Percentiles rank a stretch among this genome's conserved stretches.
Evolutionary conservation across 2,888 invertebrate species (phyloP).

Genomic region (Tachina grossa): DNA sequence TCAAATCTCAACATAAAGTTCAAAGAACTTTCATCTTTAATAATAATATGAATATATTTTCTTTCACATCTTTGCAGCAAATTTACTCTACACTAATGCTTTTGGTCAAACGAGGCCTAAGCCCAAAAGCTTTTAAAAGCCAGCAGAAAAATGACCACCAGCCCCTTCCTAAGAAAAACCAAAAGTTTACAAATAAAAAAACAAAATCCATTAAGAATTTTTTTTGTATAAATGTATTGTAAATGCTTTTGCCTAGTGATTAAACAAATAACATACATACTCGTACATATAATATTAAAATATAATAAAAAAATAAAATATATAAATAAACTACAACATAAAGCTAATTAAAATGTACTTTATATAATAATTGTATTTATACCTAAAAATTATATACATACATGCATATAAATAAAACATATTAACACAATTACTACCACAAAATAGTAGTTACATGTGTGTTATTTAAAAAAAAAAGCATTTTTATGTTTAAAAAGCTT

Average conservation of each 20-base stretch:
- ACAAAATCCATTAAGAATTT: constrained; percentile 30
- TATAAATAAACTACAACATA: constrained; percentile 28
- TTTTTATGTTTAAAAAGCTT: constrained; percentile 48
- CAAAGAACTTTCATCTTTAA: not conserved
- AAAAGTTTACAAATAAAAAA: constrained; percentile 23
- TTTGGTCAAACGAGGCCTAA: constrained; percentile 28
- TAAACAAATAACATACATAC: constrained; percentile 4
- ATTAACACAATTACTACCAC: not conserved
- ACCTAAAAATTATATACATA: constrained; percentile 25
- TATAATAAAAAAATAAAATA: too few species aligned
- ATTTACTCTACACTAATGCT: constrained; percentile 61
- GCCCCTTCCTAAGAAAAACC: constrained; percentile 22
- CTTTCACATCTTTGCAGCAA: constrained; percentile 48
- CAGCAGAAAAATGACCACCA: constrained; percentile 26
- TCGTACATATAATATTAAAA: not conserved
- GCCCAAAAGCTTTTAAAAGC: constrained; percentile 31
- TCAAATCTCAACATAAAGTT: not conserved
- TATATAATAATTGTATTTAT: constrained; percentile 58
- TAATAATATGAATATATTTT: not conserved
- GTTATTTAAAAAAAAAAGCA: not conserved
- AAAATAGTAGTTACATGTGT: constrained; percentile 3
- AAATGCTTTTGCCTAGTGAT: constrained; percentile 62
- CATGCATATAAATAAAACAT: not conserved
- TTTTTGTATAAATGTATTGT: constrained; percentile 66
- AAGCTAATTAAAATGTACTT: constrained; percentile 40